phyloP scores from a whole-genome alignment of 1,140 invertebrate species.

The Phymorhynchus buccinoides region DNA sequence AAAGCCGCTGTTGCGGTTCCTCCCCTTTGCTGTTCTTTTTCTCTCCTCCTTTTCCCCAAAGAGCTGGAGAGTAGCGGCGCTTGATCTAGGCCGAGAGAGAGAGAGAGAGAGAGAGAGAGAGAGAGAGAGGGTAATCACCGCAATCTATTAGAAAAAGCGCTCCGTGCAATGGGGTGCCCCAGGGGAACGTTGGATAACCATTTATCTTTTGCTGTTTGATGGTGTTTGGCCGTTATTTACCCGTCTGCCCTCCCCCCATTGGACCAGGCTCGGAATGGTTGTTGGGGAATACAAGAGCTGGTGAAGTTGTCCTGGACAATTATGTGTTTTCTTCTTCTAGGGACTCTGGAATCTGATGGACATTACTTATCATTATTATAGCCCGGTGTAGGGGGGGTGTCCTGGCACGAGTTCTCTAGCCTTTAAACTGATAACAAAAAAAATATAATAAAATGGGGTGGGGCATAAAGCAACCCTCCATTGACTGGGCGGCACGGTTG shows the following conservation, averaged over 20 bases:
- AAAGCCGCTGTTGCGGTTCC: background rate
- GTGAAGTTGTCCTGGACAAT: too few relatives aligned
- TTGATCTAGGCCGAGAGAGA: too few relatives aligned
- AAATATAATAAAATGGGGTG: too few relatives aligned
- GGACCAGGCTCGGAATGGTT: slow-evolving; percentile 1
- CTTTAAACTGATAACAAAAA: background rate
- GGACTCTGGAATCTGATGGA: too few relatives aligned
- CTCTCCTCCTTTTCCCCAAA: background rate
- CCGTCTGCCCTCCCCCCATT: slow-evolving; percentile 27
- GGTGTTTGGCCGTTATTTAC: slow-evolving; percentile 31
- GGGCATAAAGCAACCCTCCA: slow-evolving; percentile 44
- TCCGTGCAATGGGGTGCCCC: background rate
- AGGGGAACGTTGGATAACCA: slow-evolving; percentile 23
- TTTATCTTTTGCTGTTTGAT: slow-evolving; percentile 33
- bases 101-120: background rate
- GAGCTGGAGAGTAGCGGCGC: too few relatives aligned
- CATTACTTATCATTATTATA: too few relatives aligned
- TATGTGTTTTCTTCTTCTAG: too few relatives aligned
- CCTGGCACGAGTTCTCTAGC: background rate
- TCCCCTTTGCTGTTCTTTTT: background rate
- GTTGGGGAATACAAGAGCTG: background rate
- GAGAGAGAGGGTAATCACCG: slow-evolving; percentile 29
- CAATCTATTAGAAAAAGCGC: slow-evolving; percentile 33
- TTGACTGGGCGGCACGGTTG: slow-evolving; percentile 14
- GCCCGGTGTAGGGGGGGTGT: too few relatives aligned